Percentiles rank a stretch among this genome's conserved stretches.
Conservation (phyloP, 2,888 invertebrate genomes). For the Orthosia incerta region DNA sequence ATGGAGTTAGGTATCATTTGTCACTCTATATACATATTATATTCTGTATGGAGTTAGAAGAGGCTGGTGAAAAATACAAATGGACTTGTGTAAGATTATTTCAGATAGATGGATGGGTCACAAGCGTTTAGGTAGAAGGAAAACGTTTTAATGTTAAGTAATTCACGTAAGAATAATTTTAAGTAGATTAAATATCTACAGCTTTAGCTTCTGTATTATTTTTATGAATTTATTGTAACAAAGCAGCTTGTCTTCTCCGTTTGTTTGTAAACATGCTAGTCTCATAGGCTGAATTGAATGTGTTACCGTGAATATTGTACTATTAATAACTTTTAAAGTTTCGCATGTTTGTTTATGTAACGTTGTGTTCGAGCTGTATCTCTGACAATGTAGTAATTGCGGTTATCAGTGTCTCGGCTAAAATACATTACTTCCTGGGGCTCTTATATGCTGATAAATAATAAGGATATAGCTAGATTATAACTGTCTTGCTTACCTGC, state of each 20-base stretch:
- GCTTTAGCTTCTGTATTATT: not conserved
- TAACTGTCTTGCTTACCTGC: slow-evolving; percentile 63
- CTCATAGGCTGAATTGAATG: not conserved
- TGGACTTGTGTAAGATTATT: no score
- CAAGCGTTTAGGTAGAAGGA: no score
- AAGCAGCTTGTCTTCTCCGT: not conserved
- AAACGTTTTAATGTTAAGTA: no score
- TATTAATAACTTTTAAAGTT: slow-evolving; percentile 21
- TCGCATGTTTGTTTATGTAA: slow-evolving; percentile 19
- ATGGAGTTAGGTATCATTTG: no score
- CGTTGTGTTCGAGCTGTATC: slow-evolving; percentile 6
- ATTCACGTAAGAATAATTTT: no score
- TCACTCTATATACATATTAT: no score
- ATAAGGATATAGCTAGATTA: no score
- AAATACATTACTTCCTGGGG: not conserved
- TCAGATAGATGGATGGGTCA: not conserved
- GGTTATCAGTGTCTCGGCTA: not conserved
- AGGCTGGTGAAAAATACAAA: no score
- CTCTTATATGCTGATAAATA: no score
- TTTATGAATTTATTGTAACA: not conserved
- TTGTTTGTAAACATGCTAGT: not conserved
- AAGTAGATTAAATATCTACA: not conserved
- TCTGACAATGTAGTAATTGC: not conserved
- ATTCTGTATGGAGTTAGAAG: not conserved
- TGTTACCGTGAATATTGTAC: slow-evolving; percentile 7